Evolutionary conservation across 2,113 vertebrate species (phyloP).

Genomic region (Chionis minor): DNA sequence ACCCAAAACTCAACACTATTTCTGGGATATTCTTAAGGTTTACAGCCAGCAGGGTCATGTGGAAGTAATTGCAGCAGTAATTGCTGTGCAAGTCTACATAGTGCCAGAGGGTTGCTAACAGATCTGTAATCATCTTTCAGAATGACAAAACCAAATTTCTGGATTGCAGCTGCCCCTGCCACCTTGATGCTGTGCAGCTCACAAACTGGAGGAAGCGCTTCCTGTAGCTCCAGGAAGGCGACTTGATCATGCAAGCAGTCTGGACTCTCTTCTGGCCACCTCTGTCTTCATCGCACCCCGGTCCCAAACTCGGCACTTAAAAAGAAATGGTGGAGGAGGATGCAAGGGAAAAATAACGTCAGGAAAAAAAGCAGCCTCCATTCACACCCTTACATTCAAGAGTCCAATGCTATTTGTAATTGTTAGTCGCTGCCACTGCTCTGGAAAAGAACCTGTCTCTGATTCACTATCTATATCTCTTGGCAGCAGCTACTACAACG

Average conservation of each 20-base stretch:
- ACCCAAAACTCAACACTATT: background rate
- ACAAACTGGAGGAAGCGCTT: background rate
- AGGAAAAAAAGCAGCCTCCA: accelerated
- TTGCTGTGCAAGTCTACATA: background rate
- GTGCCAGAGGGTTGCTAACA: background rate
- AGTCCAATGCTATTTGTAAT: background rate
- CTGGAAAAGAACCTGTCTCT: background rate
- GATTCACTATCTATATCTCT: background rate
- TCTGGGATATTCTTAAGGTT: background rate
- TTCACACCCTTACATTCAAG: background rate
- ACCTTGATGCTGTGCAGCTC: background rate
- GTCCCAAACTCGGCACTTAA: background rate
- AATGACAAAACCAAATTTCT: background rate
- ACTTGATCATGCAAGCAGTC: background rate
- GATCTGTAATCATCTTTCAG: background rate
- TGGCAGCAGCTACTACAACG: background rate
- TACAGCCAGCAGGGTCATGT: background rate
- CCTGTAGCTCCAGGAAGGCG: background rate
- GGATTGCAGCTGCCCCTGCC: background rate
- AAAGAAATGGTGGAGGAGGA: background rate
- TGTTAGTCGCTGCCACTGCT: background rate
- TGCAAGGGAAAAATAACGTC: background rate
- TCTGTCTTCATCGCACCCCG: background rate
- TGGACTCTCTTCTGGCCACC: background rate
- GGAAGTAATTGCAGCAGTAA: background rate